A percentile compares a stretch with the other conserved stretches of the same genome.
These are phyloP conservation scores for Xenopus tropicalis DNA, from an alignment of 2,113 vertebrate genomes.

Conservation along the genomic window DNA sequence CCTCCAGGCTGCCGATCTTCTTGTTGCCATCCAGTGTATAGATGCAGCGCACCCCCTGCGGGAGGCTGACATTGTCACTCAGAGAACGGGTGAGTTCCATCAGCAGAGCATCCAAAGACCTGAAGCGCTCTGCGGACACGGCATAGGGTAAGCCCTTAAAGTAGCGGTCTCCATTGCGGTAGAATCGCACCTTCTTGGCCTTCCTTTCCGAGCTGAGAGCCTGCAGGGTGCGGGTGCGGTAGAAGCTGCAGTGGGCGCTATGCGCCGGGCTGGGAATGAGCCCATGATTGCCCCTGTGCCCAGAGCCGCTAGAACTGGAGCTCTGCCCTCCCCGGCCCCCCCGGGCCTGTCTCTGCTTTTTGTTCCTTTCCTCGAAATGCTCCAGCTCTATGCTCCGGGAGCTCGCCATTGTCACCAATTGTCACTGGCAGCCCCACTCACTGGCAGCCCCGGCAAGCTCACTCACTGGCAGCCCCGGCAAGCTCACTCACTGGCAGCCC, in stretches of 20 bases:
- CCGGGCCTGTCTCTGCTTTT: conserved; percentile 69
- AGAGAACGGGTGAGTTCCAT: conserved; percentile 90
- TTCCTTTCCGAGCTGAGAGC: conserved; percentile 92
- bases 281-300: conserved; percentile 75
- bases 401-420: conserved; percentile 66
- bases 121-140: conserved; percentile 87
- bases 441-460: neutral
- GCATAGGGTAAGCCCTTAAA: conserved; percentile 94
- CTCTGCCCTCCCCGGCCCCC: conserved; percentile 66
- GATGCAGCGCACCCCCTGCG: conserved; percentile 88
- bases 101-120: conserved; percentile 90
- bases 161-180: conserved; percentile 94
- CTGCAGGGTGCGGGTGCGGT: conserved; percentile 93
- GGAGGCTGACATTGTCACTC: conserved; percentile 91
- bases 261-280: conserved; percentile 91
- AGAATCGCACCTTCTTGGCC: conserved; percentile 91
- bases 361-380: conserved; percentile 92
- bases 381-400: conserved; percentile 87
- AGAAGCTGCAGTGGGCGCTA: conserved; percentile 96
- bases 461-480: neutral
- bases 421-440: neutral
- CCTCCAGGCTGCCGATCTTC: conserved; percentile 85
- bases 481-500: neutral
- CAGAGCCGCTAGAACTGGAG: conserved; percentile 61
- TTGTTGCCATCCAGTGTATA: conserved; percentile 84